These are phyloP conservation scores for Melanostigma gelatinosum DNA, from an alignment of 2,113 vertebrate species.

Conservation along the genomic window DNA sequence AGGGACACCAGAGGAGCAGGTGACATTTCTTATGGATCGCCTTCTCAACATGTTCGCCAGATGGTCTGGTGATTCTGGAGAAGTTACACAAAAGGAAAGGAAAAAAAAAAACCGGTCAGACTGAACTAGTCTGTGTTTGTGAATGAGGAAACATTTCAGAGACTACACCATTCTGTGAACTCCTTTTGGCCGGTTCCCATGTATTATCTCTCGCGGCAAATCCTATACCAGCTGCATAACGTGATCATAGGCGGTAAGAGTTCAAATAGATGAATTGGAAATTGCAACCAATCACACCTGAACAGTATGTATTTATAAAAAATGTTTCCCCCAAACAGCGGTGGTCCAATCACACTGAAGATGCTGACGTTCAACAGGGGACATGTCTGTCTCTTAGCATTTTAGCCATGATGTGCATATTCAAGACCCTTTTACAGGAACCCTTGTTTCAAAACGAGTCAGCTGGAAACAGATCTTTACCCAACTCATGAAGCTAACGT, in stretches of 20 bases:
- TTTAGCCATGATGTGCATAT: not conserved
- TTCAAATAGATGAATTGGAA: conserved; percentile 1
- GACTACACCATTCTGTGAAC: conserved; percentile 20
- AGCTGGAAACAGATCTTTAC: not conserved
- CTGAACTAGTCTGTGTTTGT: conserved; percentile 13
- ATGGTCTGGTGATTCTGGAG: conserved; percentile 34
- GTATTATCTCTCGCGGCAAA: not conserved
- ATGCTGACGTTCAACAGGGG: not conserved
- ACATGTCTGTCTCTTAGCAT: not conserved
- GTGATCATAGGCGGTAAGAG: not conserved
- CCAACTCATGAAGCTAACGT: not conserved
- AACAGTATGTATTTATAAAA: not conserved
- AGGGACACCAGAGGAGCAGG: conserved; percentile 28
- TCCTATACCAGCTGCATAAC: not conserved
- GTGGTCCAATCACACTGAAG: not conserved
- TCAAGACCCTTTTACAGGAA: not conserved
- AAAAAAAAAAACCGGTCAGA: not conserved
- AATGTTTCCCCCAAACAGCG: not conserved
- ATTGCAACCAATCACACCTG: not conserved
- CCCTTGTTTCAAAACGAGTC: not conserved
- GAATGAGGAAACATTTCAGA: conserved; percentile 20
- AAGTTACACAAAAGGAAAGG: not conserved
- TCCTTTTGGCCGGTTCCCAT: not conserved
- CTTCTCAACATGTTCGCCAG: conserved; percentile 43
- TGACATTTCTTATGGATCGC: conserved; percentile 43